A percentile compares a stretch with the other conserved stretches of the same genome.
phyloP scores from a whole-genome alignment of 1,140 invertebrate species.

The Meloidogyne exigua region DNA sequence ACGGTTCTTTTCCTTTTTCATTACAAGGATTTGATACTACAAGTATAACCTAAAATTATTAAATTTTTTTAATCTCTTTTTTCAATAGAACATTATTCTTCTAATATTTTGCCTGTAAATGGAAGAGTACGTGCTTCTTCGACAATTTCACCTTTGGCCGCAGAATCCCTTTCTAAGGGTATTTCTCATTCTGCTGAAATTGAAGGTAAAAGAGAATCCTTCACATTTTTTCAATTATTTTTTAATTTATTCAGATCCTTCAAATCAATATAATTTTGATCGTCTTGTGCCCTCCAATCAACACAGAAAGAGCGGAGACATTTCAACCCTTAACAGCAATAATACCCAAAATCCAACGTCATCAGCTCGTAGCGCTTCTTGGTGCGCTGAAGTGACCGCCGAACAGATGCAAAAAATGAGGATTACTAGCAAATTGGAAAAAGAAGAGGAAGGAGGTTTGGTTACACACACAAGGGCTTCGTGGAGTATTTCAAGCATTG shows the following conservation, averaged over 20 bases:
- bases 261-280: not conserved
- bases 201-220: no score
- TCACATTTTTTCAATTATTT: not conserved
- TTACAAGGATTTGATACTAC: not conserved
- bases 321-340: not conserved
- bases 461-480: not conserved
- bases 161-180: not conserved
- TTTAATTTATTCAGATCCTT: not conserved
- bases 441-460: not conserved
- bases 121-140: not conserved
- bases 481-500: not conserved
- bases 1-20: not conserved
- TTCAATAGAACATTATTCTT: no score
- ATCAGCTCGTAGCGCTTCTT: constrained; percentile 29
- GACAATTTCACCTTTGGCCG: not conserved
- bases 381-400: constrained; percentile 30
- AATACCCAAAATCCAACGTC: not conserved
- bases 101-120: not conserved
- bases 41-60: not conserved
- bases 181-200: not conserved
- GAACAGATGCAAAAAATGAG: constrained; percentile 14
- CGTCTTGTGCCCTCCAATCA: not conserved
- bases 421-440: not conserved
- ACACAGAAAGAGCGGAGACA: not conserved
- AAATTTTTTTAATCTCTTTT: no score